Evolutionary conservation across 1,140 invertebrate genomes (phyloP).

Genomic region (Bombus sylvicola): DNA sequence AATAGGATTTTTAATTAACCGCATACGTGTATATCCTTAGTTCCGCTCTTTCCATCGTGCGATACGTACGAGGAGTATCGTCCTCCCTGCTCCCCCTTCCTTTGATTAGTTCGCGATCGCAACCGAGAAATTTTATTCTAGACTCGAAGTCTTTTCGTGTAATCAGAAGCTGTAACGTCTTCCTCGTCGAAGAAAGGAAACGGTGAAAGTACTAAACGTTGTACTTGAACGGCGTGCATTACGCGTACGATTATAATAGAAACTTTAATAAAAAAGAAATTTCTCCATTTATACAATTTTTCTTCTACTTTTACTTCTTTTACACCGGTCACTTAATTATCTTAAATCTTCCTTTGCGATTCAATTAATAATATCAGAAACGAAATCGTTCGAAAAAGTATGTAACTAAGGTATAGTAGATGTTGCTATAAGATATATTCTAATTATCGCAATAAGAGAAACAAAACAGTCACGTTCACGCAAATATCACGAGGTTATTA

Average conservation of each 20-base stretch:
- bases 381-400: not conserved
- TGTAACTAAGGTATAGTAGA: not conserved
- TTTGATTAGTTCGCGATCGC: not conserved
- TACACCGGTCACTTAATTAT: no score
- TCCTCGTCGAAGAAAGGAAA: slow-evolving; percentile 11
- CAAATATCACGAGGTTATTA: not conserved
- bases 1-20: slow-evolving; percentile 45
- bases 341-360: not conserved
- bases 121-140: slow-evolving; percentile 27
- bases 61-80: not conserved
- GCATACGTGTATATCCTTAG: slow-evolving; percentile 2
- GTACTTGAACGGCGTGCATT: not conserved
- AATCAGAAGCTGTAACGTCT: slow-evolving; percentile 31
- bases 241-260: not conserved
- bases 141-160: slow-evolving; percentile 1
- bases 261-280: not conserved
- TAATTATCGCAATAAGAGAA: not conserved
- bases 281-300: not conserved
- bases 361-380: not conserved
- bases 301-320: no score
- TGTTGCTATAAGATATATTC: not conserved
- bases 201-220: slow-evolving; percentile 42
- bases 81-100: not conserved
- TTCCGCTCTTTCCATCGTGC: slow-evolving; percentile 33
- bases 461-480: not conserved